phyloP scores from a whole-genome alignment of 1,140 invertebrate species.

The Heliconius hermathena region DNA sequence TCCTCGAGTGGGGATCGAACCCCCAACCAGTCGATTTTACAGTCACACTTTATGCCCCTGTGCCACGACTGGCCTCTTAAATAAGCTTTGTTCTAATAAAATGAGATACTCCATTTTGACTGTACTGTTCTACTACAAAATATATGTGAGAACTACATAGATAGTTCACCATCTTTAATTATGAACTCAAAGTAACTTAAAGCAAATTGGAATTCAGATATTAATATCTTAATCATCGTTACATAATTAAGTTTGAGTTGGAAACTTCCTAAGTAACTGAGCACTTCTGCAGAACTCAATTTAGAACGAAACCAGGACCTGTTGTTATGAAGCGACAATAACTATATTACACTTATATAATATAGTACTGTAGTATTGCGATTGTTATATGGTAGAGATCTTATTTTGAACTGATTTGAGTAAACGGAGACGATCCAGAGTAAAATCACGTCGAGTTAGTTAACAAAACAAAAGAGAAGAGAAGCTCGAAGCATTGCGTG shows the following conservation, averaged over 20 bases:
- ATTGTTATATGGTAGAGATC: background rate
- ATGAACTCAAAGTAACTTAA: background rate
- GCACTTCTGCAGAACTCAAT: constrained; percentile 8
- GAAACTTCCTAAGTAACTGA: constrained; percentile 4
- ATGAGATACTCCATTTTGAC: no score
- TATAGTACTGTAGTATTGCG: background rate
- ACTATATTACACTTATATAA: background rate
- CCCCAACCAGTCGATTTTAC: no score
- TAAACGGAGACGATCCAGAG: no score
- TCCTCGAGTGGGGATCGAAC: no score
- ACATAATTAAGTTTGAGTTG: constrained; percentile 12
- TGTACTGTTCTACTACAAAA: no score
- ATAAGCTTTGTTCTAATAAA: no score
- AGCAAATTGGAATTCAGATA: constrained; percentile 1
- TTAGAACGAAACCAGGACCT: background rate
- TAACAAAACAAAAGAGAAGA: no score
- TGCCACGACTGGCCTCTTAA: no score
- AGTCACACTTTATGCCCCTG: no score
- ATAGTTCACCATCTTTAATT: background rate
- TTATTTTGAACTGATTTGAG: no score
- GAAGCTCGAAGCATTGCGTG: no score
- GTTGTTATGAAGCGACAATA: background rate
- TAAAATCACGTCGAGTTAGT: no score
- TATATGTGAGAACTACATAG: background rate
- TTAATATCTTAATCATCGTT: constrained; percentile 14